These are phyloP conservation scores for Antheraea yamamai DNA, from an alignment of 2,888 invertebrate species.

Conservation along the genomic window DNA sequence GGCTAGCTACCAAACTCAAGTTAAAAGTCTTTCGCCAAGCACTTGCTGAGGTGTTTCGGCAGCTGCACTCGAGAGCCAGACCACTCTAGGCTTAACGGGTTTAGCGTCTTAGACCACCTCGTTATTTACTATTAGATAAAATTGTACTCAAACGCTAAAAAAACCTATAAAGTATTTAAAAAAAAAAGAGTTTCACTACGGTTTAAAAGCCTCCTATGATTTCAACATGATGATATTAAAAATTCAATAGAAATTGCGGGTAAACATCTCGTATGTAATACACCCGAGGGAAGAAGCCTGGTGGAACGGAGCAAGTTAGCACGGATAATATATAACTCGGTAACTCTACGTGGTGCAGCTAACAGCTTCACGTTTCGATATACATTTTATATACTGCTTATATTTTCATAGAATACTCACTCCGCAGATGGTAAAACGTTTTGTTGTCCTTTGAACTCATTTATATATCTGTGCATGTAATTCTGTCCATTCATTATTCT, in stretches of 20 bases:
- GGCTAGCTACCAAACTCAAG: too few species aligned
- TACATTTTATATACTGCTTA: constrained; percentile 6
- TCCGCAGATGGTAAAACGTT: not conserved
- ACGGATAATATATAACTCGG: constrained; percentile 5
- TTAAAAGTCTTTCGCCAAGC: too few species aligned
- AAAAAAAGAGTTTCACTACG: not conserved
- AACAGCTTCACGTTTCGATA: constrained; percentile 15
- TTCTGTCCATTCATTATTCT: not conserved
- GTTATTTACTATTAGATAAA: too few species aligned
- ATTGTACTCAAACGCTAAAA: too few species aligned
- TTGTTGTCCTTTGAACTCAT: not conserved
- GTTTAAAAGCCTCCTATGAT: not conserved
- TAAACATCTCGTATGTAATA: constrained; percentile 4
- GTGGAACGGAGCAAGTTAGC: constrained; percentile 6
- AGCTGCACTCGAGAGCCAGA: too few species aligned
- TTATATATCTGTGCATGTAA: not conserved
- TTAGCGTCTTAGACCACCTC: too few species aligned
- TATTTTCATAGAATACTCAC: not conserved
- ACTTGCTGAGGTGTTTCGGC: too few species aligned
- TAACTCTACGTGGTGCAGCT: constrained; percentile 11
- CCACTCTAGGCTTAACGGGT: too few species aligned
- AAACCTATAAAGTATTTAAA: too few species aligned
- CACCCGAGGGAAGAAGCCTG: not conserved
- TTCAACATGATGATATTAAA: not conserved
- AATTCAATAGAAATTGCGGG: not conserved